A percentile compares a stretch with the other conserved stretches of the same genome.
phyloP scores from a whole-genome alignment of 2,113 vertebrate species.

The Ceyx cyanopectus region DNA sequence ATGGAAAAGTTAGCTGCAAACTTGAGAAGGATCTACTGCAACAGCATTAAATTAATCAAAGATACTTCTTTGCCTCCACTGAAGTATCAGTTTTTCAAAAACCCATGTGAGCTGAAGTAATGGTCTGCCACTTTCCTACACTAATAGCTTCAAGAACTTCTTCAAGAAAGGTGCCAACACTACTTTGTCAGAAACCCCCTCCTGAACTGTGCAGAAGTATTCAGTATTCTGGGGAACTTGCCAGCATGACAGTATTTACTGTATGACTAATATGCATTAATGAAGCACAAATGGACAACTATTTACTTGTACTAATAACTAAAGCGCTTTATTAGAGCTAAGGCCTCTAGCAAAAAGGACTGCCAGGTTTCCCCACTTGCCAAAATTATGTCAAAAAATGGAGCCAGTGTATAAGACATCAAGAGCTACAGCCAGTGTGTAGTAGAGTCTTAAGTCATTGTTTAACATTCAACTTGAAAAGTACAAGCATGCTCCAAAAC shows the following conservation, averaged over 20 bases:
- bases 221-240: constrained; percentile 39
- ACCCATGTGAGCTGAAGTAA: background rate
- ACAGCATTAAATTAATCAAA: background rate
- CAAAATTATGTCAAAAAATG: constrained; percentile 69
- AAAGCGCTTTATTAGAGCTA: constrained; percentile 53
- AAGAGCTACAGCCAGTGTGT: constrained; percentile 29
- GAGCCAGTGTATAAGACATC: constrained; percentile 35
- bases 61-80: background rate
- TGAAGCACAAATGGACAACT: constrained; percentile 59
- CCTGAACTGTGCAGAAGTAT: constrained; percentile 47
- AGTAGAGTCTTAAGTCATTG: constrained; percentile 53
- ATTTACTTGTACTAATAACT: constrained; percentile 60
- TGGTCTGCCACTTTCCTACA: background rate
- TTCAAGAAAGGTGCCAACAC: constrained; percentile 44
- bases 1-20: background rate
- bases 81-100: constrained; percentile 6
- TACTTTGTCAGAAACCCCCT: constrained; percentile 24
- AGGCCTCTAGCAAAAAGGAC: constrained; percentile 42
- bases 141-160: constrained; percentile 38
- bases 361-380: constrained; percentile 57
- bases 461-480: constrained; percentile 46
- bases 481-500: constrained; percentile 42
- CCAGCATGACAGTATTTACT: constrained; percentile 51
- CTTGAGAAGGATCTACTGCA: background rate
- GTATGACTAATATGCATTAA: constrained; percentile 59